A percentile compares a stretch with the other conserved stretches of the same genome.
phyloP scores from a whole-genome alignment of 2,797 vertebrate species.

The Sebastes alutus region DNA sequence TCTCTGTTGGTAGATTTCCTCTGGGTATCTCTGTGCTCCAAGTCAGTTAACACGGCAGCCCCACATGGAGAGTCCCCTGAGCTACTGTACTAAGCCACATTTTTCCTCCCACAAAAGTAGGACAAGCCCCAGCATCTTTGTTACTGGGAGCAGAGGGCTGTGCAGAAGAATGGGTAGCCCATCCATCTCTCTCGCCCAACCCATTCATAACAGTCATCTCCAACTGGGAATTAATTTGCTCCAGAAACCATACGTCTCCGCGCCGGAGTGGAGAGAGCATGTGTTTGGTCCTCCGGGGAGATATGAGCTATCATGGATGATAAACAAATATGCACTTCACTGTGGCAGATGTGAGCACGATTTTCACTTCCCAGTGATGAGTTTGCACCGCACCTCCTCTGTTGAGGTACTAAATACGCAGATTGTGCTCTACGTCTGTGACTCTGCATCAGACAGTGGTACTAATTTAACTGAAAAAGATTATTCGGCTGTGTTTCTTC shows the following conservation, averaged over 20 bases:
- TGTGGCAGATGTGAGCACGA: conserved; percentile 38
- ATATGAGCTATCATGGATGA: conserved; percentile 37
- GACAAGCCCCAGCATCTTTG: conserved; percentile 75
- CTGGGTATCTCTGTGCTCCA: conserved; percentile 50
- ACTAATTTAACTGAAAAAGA: background rate
- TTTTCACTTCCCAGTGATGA: background rate
- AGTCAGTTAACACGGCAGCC: conserved; percentile 62
- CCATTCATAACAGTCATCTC: conserved; percentile 79
- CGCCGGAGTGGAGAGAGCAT: conserved; percentile 38
- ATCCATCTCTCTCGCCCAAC: conserved; percentile 64
- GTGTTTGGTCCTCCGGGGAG: conserved; percentile 58
- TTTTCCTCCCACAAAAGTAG: conserved; percentile 72
- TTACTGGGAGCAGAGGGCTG: conserved; percentile 63
- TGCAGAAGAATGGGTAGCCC: conserved; percentile 54
- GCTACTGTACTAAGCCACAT: conserved; percentile 72
- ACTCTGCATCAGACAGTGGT: background rate
- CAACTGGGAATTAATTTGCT: conserved; percentile 77
- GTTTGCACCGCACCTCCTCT: background rate
- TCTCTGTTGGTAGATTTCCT: conserved; percentile 59
- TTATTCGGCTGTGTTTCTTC: background rate
- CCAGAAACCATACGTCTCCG: conserved; percentile 65
- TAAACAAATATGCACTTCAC: conserved; percentile 67
- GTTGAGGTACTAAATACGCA: background rate
- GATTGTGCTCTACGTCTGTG: background rate
- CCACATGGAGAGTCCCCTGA: conserved; percentile 61